phyloP scores from a whole-genome alignment of 2,888 invertebrate species.

The Ectemnius cavifrons region DNA sequence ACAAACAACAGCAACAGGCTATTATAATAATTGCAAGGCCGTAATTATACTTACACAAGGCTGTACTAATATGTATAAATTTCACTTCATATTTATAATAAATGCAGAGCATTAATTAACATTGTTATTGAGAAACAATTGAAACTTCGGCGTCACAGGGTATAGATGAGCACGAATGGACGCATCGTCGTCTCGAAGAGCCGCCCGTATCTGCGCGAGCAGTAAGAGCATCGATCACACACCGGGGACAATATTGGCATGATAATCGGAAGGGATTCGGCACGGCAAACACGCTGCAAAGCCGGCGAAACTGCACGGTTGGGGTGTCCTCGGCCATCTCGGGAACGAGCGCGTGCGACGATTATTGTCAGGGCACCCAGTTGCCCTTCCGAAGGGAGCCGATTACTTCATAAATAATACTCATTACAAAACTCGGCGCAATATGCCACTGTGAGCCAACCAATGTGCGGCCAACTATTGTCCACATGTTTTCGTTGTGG shows the following conservation, averaged over 20 bases:
- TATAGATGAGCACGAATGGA: constrained; percentile 29
- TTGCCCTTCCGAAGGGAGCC: neutral
- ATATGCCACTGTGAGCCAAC: constrained; percentile 33
- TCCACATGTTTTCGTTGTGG: constrained; percentile 8
- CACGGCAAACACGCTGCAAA: constrained; percentile 57
- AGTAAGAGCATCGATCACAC: constrained; percentile 70
- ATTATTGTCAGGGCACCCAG: constrained; percentile 41
- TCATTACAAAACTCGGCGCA: constrained; percentile 33
- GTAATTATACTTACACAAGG: no score
- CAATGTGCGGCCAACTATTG: constrained; percentile 9
- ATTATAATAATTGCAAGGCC: no score
- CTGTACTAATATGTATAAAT: no score
- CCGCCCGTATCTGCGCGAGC: constrained; percentile 60
- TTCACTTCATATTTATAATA: no score
- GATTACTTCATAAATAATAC: constrained; percentile 48
- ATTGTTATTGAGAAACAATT: no score
- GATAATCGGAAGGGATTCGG: constrained; percentile 71
- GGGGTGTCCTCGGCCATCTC: constrained; percentile 29
- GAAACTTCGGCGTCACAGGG: neutral
- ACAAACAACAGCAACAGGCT: no score
- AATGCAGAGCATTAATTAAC: no score
- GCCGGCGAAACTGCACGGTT: constrained; percentile 29
- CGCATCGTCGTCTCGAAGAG: constrained; percentile 51
- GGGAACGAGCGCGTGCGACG: constrained; percentile 32
- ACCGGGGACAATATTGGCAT: constrained; percentile 71